These are phyloP conservation scores for Pygathrix nemaeus DNA, from an alignment of 2,113 vertebrate genomes.

Conservation along the genomic window DNA sequence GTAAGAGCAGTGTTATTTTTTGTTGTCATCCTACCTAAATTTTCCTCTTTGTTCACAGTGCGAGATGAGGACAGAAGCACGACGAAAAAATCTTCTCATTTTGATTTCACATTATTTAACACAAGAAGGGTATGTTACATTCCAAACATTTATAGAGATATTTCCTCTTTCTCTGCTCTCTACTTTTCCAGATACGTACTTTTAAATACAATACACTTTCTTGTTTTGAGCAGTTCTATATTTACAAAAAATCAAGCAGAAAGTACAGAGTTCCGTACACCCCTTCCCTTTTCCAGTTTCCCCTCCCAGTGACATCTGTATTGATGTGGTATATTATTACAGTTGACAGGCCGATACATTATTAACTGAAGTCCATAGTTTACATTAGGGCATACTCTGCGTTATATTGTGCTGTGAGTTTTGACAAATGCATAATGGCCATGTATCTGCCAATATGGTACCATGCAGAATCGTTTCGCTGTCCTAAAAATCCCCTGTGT, in stretches of 20 bases:
- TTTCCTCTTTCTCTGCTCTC: background rate
- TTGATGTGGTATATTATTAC: background rate
- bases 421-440: background rate
- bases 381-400: background rate
- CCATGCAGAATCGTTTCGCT: no score
- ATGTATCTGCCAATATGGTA: no score
- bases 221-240: background rate
- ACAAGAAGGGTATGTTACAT: constrained; percentile 91
- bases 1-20: constrained; percentile 54
- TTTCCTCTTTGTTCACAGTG: constrained; percentile 87
- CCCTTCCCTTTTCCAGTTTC: background rate
- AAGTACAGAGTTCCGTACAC: background rate
- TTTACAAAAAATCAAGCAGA: background rate
- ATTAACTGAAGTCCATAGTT: no score
- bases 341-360: background rate
- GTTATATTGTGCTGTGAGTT: background rate
- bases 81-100: constrained; percentile 93
- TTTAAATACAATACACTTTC: background rate
- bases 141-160: background rate
- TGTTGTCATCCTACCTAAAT: constrained; percentile 67
- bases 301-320: background rate
- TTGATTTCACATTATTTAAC: constrained; percentile 94
- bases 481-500: no score
- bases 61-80: constrained; percentile 89
- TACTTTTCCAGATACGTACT: background rate